Base-by-base conservation (phyloP, 2,113 vertebrate species). In the Laticauda laticaudata region DNA sequence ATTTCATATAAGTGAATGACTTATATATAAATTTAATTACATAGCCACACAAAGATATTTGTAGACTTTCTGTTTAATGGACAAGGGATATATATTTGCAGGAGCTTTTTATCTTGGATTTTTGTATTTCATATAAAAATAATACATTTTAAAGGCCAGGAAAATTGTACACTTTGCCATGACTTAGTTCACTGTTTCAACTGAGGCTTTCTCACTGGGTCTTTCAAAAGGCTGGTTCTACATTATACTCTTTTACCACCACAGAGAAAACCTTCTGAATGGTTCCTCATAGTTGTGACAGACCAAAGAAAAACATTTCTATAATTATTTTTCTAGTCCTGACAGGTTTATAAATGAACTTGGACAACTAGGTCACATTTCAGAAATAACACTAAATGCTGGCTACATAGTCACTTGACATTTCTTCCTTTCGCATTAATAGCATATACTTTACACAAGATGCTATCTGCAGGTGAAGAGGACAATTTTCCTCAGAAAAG, bases 401-500 rank as follows among this genome's bases (percentile, higher is more conserved):
- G 1, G 90, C 55, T 94, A 61, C 64, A 91, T 94, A 96, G 64
- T 55, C 87, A 85, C 64, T 43, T 94, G 91, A 86, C 90, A 48
- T 86, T 87, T 93, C 75, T 94, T 95, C 94, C 86, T 90, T 75
- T 51, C 11, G 15, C 57, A 89, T 85, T 24, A 95, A 90, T 90
- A 61, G 53, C 91, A 94, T 95, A 43, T 43, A 89, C 94, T 94
- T 94, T 91, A 95, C 93, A 87, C 59, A 81, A 88, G 45, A 54
- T 94, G 43, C 34, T 94, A 45, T 64, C 93, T 93, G 87, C 18
- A 93, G 6, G 1, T 7, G n/a, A 94, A 87, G 88, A 89, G 91
- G 95, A 56, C 94, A 94, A 95, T 96, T 96, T 95, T 93, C 88
- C 43, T 94, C 3, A 92, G 86, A 91, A 92, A n/a, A 93, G 57